Evolutionary conservation across 2,113 vertebrate genomes (phyloP), one percentile per base, ranked within the genome.

Genomic region (Caloenas nicobarica): DNA sequence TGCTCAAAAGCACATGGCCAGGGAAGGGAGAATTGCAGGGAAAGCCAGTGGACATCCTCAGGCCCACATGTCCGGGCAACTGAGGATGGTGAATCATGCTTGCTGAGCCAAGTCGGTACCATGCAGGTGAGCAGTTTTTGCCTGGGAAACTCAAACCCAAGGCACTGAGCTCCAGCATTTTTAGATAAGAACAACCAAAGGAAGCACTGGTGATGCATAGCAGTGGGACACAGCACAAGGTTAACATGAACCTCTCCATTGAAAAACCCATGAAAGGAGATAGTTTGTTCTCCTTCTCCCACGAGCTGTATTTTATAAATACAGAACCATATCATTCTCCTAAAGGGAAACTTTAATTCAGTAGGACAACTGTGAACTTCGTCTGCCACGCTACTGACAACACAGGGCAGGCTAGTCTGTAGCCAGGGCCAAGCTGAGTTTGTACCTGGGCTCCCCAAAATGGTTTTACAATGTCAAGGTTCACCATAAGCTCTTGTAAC

Each of bases 191-290:
- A 21, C 13, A 34, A 18, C n/a, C n/a, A 60, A 57, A 40, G 26
- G 23, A 72, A 77, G 10, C 19, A 26, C 61, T 88, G 90, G 7
- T 3, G 8, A 62, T 24, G 3, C 5, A 8, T 3, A 8, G 7
- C 16, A 36, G 29, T 0, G 4, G 48, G 69, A 23, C 29, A 33
- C 6, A 61, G 7, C 16, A 28, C 0, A 0, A 78, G 11, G 10
- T 7, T 58, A 46, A 54, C 13, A 4, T 2, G 26, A 78, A 19
- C 4, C 6, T 83, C 7, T 6, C 6, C 19, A 13, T 0, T 62
- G 57, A 16, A 81, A 88, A 81, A 36, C 2, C 1, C 11, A 0
- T 5, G 8, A 11, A 6, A 4, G 23, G 23, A 46, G 5, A 29
- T 6, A 38, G 31, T 38, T 83, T 34, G 6, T 6, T 74, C 6